Base-by-base conservation (phyloP, 2,888 invertebrate genomes). In the Macrosiphum euphorbiae region DNA sequence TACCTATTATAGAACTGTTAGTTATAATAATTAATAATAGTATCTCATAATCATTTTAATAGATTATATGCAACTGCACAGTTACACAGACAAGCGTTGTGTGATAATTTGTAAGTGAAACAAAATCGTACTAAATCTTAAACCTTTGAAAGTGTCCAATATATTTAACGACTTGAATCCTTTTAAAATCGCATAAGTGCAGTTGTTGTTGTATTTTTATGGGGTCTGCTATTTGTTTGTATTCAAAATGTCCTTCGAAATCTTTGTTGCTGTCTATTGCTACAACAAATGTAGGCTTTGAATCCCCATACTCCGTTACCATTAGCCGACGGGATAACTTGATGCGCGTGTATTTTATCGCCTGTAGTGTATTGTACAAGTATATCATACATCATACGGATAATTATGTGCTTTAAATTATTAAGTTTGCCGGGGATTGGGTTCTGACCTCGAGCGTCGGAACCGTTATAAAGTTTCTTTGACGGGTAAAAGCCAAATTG, bases 401-500 rank as follows among this genome's bases (percentile, higher is more conserved):
- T 90, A 94, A 94, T 90, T 94, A 85, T 94, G 93, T 90, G 47
- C 89, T 90, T 94, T 94, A 94, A 90, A 90, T 94, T 94, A 94
- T 94, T 90, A 94, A 94, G 90, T 94, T 93, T 90, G 61, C 85
- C 85, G n/a, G 58, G 61, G 85, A 90, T 94, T 90, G 89, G 89
- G 92, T 93, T 89, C 84, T 93, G 92, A 93, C 92, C 88, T 93
- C 92, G 88, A 93, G 92, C 89, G 92, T 89, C 88, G 84, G 90
- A 85, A 50, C 90, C 90, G 85, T 94, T 94, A 85, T 94, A 94
- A 94, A 94, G 93, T 94, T 94, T 86, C 93, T 94, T 89, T 90
- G 93, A 93, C 90, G 90, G 89, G 93, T 94, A 94, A 93, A 93
- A 94, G 89, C 93, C 90, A 94, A 94, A 94, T 94, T 90, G 89